Conservation (phyloP, 2,113 vertebrate species). For the Corythaixoides concolor region DNA sequence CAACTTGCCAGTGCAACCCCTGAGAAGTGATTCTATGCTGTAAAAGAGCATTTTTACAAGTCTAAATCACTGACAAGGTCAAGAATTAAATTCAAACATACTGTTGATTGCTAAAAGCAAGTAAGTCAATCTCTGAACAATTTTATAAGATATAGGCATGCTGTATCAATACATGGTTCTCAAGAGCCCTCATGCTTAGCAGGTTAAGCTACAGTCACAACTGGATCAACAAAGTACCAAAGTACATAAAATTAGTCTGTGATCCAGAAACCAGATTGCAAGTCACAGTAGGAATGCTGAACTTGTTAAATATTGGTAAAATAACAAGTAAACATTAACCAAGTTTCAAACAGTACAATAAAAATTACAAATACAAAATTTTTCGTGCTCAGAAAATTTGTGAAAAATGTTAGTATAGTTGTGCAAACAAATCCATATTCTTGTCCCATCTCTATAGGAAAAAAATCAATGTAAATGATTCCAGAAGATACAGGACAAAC, state of each 20-base stretch:
- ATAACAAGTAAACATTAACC: slow-evolving; percentile 39
- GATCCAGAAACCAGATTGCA: slow-evolving; percentile 31
- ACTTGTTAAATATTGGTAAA: slow-evolving; percentile 25
- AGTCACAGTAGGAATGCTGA: slow-evolving; percentile 22
- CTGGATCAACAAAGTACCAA: slow-evolving; percentile 49
- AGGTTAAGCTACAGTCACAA: slow-evolving; percentile 50
- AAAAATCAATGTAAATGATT: neutral
- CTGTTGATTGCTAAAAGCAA: slow-evolving; percentile 52
- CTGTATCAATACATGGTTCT: slow-evolving; percentile 51
- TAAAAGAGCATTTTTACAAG: slow-evolving; percentile 59
- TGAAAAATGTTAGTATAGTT: slow-evolving; percentile 13
- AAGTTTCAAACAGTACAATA: slow-evolving; percentile 7
- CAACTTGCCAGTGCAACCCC: slow-evolving; percentile 73
- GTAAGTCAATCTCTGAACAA: slow-evolving; percentile 58
- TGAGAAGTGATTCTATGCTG: slow-evolving; percentile 61
- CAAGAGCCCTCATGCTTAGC: slow-evolving; percentile 57
- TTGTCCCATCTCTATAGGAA: neutral
- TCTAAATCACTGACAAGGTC: slow-evolving; percentile 60
- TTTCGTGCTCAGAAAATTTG: neutral
- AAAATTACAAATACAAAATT: neutral
- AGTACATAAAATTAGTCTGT: slow-evolving; percentile 12
- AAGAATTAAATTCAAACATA: slow-evolving; percentile 56
- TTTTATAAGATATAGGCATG: slow-evolving; percentile 55
- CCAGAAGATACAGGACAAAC: neutral
- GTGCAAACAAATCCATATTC: neutral